A percentile compares a stretch with the other conserved stretches of the same genome.
Evolutionary conservation across 2,888 invertebrate species (phyloP).

Genomic region (Polia nebulosa): DNA sequence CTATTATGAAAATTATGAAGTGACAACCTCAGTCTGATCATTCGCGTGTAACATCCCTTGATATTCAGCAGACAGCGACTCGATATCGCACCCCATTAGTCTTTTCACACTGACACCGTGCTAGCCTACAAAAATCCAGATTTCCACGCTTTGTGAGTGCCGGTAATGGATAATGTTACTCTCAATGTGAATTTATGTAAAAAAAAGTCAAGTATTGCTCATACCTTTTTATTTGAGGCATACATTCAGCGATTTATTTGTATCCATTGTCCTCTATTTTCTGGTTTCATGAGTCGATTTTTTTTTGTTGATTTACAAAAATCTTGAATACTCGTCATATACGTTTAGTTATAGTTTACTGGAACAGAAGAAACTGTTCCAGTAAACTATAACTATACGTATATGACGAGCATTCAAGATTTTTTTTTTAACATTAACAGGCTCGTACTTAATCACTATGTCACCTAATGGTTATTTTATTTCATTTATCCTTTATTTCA

Average conservation of each 20-base stretch:
- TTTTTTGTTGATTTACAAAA: not conserved
- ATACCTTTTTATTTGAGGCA: slow-evolving; percentile 34
- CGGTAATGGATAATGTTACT: slow-evolving; percentile 70
- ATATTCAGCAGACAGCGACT: slow-evolving; percentile 65
- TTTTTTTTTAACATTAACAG: no score
- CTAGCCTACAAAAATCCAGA: slow-evolving; percentile 64
- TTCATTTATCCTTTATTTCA: no score
- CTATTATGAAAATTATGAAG: not conserved
- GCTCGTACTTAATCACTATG: no score
- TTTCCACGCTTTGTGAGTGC: slow-evolving; percentile 66
- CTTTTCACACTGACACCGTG: slow-evolving; percentile 66
- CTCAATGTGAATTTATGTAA: slow-evolving; percentile 62
- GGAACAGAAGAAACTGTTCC: no score
- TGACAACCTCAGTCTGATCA: slow-evolving; percentile 31
- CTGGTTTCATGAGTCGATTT: not conserved
- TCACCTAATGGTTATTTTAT: no score
- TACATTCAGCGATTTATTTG: slow-evolving; percentile 29
- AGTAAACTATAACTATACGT: no score
- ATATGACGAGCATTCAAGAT: no score
- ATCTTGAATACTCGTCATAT: not conserved
- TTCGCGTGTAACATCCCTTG: slow-evolving; percentile 47
- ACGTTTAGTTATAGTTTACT: no score
- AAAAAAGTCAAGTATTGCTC: slow-evolving; percentile 42
- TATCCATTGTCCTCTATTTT: slow-evolving; percentile 20
- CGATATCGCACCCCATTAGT: slow-evolving; percentile 70